Base-by-base conservation (phyloP, 2,888 invertebrate species). In the Lordiphosa andalusiaca region DNA sequence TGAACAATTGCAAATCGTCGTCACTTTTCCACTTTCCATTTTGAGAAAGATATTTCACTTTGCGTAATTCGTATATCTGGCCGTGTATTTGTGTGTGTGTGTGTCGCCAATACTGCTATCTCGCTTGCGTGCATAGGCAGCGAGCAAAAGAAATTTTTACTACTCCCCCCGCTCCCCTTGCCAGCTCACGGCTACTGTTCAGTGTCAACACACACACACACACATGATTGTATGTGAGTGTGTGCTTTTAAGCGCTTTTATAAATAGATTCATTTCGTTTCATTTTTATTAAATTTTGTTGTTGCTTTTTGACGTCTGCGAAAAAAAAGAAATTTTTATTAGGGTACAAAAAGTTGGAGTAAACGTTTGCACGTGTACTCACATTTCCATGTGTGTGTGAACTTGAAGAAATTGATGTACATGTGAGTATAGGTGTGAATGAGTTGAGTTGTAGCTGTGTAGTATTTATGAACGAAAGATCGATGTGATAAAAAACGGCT, bases 11-110 rank as follows among this genome's bases (percentile, higher is more conserved):
- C 60, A 16, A 75, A 58, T 50, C 53, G 46, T 71, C 74, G 68
- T 65, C 78, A 69, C 69, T 73, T 85, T 85, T 77, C 65, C 71
- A 76, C 77, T 85, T 87, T 85, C 80, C 80, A 80, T 84, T 86
- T 87, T 78, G 73, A 81, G 73, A 55, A 74, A 80, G 75, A 80
- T 84, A 77, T 85, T 82, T 85, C 65, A 83, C 83, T 87, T 88
- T 87, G 87, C 88, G 85, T 87, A 88, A 87, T 87, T 88, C 80
- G 74, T 87, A 73, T 76, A 65, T 75, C 63, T 67, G 63, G 60
- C 63, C 59, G 68, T 59, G 56, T 66, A 66, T 65, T 53, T 69
- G 49, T 61, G 47, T 57, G 57, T 56, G 46, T 59, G 49, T 55
- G 61, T 63, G 74, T 83, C 80, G 73, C 81, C 80, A 78, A 74